phyloP scores from a whole-genome alignment of 2,797 vertebrate genomes.

The Melanotaenia parkinsoni region DNA sequence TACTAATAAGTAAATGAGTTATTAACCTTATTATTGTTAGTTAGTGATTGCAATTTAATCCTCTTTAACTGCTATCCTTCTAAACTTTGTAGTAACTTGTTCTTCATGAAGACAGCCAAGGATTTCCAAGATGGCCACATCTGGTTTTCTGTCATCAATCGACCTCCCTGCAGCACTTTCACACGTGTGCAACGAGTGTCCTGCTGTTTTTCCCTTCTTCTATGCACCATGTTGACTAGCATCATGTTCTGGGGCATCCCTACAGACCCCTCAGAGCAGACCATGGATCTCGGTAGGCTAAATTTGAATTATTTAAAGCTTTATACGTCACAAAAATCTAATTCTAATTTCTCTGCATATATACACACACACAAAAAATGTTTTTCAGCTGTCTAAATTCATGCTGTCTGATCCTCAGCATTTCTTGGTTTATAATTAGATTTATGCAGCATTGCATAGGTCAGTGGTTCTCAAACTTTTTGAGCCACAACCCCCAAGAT shows the following conservation, averaged over 20 bases:
- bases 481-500: no score
- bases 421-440: no score
- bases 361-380: background rate
- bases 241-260: conserved; percentile 98
- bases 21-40: background rate
- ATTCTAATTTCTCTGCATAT: background rate
- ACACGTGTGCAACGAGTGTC: conserved; percentile 92
- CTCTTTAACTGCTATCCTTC: background rate
- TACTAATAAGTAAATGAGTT: background rate
- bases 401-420: no score
- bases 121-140: conserved; percentile 94
- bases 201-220: conserved; percentile 94
- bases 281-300: conserved; percentile 92
- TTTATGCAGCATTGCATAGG: no score
- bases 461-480: no score
- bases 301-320: background rate
- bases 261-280: conserved; percentile 92
- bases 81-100: conserved; percentile 85
- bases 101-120: conserved; percentile 92
- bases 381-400: no score
- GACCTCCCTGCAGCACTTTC: conserved; percentile 90
- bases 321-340: background rate
- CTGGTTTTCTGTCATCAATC: conserved; percentile 93
- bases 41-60: background rate
- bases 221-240: conserved; percentile 97